Conservation (phyloP, 2,113 vertebrate species). For the Megatriorchis doriae region DNA sequence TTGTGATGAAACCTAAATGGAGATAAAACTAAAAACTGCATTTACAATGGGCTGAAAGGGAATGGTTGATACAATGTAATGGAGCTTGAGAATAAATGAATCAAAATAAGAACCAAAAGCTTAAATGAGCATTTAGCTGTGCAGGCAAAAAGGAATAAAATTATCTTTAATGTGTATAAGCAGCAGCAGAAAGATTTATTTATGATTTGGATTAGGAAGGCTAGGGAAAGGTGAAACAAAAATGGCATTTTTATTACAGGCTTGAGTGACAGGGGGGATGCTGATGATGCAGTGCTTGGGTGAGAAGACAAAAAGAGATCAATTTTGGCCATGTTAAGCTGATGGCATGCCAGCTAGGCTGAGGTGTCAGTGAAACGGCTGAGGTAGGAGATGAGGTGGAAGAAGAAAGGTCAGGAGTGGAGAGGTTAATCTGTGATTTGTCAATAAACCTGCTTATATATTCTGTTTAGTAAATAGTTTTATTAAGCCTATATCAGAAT, state of each 20-base stretch:
- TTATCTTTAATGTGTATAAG: conserved; percentile 25
- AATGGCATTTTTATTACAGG: not conserved
- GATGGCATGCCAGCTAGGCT: not conserved
- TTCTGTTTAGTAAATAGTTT: not conserved
- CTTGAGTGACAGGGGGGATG: not conserved
- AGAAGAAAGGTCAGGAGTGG: not conserved
- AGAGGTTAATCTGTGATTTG: not conserved
- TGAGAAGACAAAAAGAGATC: not conserved
- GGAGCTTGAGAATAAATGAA: conserved; percentile 53
- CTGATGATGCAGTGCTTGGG: not conserved
- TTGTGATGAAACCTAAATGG: conserved; percentile 28
- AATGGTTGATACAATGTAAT: conserved; percentile 18
- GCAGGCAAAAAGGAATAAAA: conserved; percentile 17
- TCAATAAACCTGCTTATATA: not conserved
- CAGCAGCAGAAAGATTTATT: not conserved
- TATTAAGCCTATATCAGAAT: not conserved
- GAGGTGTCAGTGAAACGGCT: not conserved
- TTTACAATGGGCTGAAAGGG: conserved; percentile 14
- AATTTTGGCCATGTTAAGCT: not conserved
- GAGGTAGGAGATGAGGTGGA: not conserved
- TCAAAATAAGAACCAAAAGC: conserved; percentile 41
- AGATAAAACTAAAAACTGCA: conserved; percentile 15
- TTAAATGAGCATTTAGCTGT: conserved; percentile 40
- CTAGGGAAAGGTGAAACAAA: not conserved
- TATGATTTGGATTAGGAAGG: not conserved